A percentile compares a stretch with the other conserved stretches of the same genome.
Evolutionary conservation across 2,888 invertebrate species (phyloP).

Genomic region (Melinaea marsaeus): DNA sequence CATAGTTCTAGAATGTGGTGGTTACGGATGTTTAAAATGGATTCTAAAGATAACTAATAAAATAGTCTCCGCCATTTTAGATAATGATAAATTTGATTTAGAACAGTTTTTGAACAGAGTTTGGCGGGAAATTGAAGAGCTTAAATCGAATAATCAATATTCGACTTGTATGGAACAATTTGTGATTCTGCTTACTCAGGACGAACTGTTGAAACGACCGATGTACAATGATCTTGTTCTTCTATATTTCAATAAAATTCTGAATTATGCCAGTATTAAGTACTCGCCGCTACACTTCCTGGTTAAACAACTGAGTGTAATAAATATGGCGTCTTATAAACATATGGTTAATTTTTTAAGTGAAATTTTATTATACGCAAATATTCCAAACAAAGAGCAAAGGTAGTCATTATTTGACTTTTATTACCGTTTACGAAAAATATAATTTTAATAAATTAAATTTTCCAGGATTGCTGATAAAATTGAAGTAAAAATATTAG

Average conservation of each 20-base stretch:
- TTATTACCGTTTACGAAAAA: not conserved
- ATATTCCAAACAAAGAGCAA: conserved; percentile 73
- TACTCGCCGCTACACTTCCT: conserved; percentile 55
- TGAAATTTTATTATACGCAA: conserved; percentile 69
- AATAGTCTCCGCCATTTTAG: conserved; percentile 43
- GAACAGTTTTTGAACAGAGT: conserved; percentile 51
- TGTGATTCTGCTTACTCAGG: conserved; percentile 54
- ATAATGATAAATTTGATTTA: conserved; percentile 46
- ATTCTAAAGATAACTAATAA: conserved; percentile 57
- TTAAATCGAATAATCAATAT: conserved; percentile 68
- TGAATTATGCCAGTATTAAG: conserved; percentile 58
- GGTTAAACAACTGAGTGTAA: conserved; percentile 43
- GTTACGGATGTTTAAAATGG: conserved; percentile 66
- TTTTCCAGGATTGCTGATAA: conserved; percentile 59
- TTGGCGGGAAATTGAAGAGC: conserved; percentile 68
- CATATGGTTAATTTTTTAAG: conserved; percentile 60
- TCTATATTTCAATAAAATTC: conserved; percentile 55
- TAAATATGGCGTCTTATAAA: conserved; percentile 39
- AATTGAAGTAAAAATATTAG: conserved; percentile 47
- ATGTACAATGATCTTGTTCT: conserved; percentile 53
- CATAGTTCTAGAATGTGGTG: conserved; percentile 64
- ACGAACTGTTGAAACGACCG: conserved; percentile 43
- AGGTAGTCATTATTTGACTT: conserved; percentile 51
- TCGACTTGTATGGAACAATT: conserved; percentile 62
- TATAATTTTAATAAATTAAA: not conserved